Evolutionary conservation across 2,797 vertebrate genomes (phyloP).

Genomic region (Xiphorhynchus erythropygius): DNA sequence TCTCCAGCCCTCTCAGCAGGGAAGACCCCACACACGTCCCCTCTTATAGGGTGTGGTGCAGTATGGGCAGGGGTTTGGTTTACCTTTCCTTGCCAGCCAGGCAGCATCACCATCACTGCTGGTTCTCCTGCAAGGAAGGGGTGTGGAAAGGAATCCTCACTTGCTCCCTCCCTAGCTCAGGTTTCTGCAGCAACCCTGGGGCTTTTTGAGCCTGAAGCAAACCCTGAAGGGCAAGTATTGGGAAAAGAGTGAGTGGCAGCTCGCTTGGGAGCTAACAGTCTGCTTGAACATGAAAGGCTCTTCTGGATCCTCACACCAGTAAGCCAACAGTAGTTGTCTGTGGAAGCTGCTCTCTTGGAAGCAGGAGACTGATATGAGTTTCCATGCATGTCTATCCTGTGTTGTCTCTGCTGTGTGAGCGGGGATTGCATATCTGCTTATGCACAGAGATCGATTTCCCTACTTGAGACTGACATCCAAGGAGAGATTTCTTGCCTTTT

Average conservation of each 20-base stretch:
- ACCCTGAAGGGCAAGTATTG: not conserved
- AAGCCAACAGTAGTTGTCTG: not conserved
- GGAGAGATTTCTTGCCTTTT: not conserved
- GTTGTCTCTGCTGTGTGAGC: not conserved
- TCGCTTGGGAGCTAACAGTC: not conserved
- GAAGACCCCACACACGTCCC: fast-evolving
- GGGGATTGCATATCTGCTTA: not conserved
- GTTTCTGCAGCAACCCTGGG: not conserved
- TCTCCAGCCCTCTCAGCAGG: not conserved
- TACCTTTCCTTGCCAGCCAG: not conserved
- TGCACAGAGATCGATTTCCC: not conserved
- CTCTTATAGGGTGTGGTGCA: fast-evolving
- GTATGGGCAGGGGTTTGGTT: not conserved
- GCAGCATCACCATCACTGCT: not conserved
- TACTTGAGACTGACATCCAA: not conserved
- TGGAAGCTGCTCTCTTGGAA: not conserved
- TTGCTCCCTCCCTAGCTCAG: not conserved
- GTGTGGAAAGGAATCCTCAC: not conserved
- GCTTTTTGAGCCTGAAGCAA: not conserved
- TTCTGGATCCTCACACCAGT: not conserved
- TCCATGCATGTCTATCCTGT: not conserved
- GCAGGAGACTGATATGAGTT: not conserved
- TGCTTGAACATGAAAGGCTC: not conserved
- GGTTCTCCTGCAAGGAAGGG: not conserved
- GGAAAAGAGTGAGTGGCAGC: not conserved